Conservation (phyloP, 2,113 vertebrate species). For the Furnarius figulus region DNA sequence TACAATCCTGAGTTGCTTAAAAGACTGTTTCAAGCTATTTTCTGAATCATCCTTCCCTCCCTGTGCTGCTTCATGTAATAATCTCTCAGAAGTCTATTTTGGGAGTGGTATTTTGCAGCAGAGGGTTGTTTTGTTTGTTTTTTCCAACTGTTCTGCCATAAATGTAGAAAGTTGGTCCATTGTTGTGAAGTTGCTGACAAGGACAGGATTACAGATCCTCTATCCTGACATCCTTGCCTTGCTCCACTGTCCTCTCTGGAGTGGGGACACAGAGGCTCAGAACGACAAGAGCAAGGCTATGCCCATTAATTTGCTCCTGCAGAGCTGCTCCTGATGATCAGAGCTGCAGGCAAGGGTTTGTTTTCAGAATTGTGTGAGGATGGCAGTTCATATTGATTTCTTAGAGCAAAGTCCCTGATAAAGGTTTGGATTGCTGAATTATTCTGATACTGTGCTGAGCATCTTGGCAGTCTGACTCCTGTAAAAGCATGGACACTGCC, state of each 20-base stretch:
- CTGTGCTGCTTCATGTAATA: neutral
- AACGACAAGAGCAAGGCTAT: neutral
- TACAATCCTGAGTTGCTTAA: neutral
- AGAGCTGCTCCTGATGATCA: neutral
- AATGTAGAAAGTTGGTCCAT: neutral
- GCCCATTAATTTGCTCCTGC: neutral
- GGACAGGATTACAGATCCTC: neutral
- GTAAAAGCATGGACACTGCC: neutral
- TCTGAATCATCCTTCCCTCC: conserved; percentile 33
- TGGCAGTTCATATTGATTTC: neutral
- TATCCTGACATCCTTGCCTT: neutral
- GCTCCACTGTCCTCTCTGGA: neutral
- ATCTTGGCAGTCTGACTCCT: neutral
- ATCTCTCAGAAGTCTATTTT: conserved; percentile 25
- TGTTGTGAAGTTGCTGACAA: neutral
- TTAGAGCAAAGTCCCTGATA: neutral
- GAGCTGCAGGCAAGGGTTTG: conserved; percentile 16
- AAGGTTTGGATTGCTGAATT: neutral
- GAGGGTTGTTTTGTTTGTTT: neutral
- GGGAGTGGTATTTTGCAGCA: conserved; percentile 39
- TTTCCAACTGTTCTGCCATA: neutral
- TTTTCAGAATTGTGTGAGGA: neutral
- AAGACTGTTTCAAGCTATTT: conserved; percentile 29
- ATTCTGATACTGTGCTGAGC: neutral
- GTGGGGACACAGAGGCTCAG: neutral